Evolutionary conservation across 35 echinoderm and acorn worm species (phyloP).

Genomic region (Heliocidaris tuberculata): DNA sequence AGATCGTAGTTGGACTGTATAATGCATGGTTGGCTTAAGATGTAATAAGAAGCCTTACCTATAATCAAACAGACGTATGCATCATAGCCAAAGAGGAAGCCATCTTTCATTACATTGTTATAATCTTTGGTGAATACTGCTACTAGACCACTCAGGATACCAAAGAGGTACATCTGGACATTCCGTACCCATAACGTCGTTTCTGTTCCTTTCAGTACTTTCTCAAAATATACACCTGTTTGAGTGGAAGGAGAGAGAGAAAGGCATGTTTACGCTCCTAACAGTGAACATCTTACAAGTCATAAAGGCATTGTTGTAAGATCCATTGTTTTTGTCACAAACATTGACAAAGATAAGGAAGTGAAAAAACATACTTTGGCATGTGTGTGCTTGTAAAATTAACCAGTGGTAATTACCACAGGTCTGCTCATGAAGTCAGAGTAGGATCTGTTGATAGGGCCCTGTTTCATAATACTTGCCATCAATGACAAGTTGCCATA

Average conservation of each 20-base stretch:
- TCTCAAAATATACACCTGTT: constrained; percentile 99
- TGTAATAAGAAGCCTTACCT: constrained; percentile 59
- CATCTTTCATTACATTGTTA: constrained; percentile 61
- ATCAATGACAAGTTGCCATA: no score
- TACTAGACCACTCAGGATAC: constrained; percentile 78
- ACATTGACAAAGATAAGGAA: no score
- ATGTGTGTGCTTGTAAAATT: no score
- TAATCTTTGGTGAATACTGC: constrained; percentile 80
- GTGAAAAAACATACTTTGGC: no score
- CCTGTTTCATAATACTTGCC: no score
- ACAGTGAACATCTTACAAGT: not conserved
- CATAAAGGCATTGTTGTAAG: no score
- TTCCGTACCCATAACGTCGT: constrained; percentile 95
- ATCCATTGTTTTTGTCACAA: no score
- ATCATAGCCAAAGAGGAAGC: constrained; percentile 90
- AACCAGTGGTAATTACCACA: no score
- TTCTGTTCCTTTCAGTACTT: constrained; percentile 91
- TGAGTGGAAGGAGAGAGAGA: not conserved
- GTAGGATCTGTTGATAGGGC: no score
- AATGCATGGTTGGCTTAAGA: no score
- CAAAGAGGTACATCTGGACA: constrained; percentile 96
- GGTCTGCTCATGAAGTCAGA: no score
- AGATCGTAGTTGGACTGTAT: no score
- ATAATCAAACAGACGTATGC: constrained; percentile 74
- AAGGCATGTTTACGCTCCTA: not conserved